Conservation (phyloP, 2,113 vertebrate genomes). For the Cheilinus undulatus region DNA sequence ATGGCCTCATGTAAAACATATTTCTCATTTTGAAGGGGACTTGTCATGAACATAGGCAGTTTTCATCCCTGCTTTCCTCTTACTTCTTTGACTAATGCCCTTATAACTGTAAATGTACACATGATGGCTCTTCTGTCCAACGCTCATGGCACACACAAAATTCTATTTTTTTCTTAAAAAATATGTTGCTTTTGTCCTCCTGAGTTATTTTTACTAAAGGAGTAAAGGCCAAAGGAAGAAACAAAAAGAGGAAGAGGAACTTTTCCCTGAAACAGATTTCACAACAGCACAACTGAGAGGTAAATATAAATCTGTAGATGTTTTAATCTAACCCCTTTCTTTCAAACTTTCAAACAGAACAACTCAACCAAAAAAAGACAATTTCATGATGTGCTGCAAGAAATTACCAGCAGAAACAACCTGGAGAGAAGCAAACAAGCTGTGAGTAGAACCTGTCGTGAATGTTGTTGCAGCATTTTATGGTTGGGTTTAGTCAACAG, state of each 20-base stretch:
- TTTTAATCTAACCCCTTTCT: background rate
- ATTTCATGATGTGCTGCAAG: slow-evolving; percentile 76
- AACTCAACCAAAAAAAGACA: slow-evolving; percentile 42
- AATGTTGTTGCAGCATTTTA: slow-evolving; percentile 32
- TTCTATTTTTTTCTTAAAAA: too few relatives aligned
- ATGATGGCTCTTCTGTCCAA: too few relatives aligned
- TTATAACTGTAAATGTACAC: too few relatives aligned
- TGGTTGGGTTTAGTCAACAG: slow-evolving; percentile 2
- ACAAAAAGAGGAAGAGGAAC: slow-evolving; percentile 62
- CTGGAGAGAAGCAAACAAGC: slow-evolving; percentile 10
- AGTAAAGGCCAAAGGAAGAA: too few relatives aligned
- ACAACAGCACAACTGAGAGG: background rate
- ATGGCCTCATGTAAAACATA: background rate
- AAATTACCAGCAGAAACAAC: slow-evolving; percentile 66
- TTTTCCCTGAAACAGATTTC: background rate
- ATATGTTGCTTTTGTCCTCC: too few relatives aligned
- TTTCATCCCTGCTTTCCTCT: too few relatives aligned
- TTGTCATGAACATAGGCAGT: too few relatives aligned
- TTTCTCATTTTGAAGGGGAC: too few relatives aligned
- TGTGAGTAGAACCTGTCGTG: background rate
- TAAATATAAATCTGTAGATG: background rate
- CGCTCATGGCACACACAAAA: too few relatives aligned
- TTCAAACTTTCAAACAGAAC: slow-evolving; percentile 33
- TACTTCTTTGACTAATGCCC: too few relatives aligned
- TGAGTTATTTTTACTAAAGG: too few relatives aligned